Percentiles rank a stretch among this genome's conserved stretches.
Conservation (phyloP, 2,113 vertebrate genomes). For the Motacilla alba region DNA sequence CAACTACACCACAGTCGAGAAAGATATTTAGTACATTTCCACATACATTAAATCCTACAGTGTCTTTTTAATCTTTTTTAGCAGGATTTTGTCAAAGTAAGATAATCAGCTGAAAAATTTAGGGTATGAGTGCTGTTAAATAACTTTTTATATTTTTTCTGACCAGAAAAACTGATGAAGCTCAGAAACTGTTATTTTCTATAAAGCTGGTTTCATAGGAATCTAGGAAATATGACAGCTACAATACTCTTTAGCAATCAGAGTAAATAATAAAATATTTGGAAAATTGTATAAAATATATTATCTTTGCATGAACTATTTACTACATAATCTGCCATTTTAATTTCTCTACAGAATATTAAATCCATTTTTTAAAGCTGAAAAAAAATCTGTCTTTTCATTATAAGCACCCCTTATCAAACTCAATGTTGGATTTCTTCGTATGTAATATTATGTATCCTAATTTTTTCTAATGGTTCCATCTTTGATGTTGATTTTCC, state of each 20-base stretch:
- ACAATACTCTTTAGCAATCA: background rate
- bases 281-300: background rate
- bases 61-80: background rate
- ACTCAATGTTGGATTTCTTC: background rate
- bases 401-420: background rate
- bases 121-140: background rate
- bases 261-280: background rate
- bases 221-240: background rate
- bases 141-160: background rate
- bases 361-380: background rate
- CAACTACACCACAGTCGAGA: background rate
- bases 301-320: background rate
- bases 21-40: background rate
- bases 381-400: background rate
- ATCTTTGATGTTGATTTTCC: background rate
- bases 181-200: background rate
- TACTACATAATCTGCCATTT: background rate
- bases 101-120: background rate
- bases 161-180: background rate
- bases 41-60: background rate
- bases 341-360: background rate
- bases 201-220: background rate
- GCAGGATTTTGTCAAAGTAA: background rate
- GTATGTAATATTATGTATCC: background rate
- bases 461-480: background rate